A percentile compares a stretch with the other conserved stretches of the same genome.
Evolutionary conservation across 2,888 invertebrate species (phyloP).

Genomic region (Tanytarsus gracilentus): DNA sequence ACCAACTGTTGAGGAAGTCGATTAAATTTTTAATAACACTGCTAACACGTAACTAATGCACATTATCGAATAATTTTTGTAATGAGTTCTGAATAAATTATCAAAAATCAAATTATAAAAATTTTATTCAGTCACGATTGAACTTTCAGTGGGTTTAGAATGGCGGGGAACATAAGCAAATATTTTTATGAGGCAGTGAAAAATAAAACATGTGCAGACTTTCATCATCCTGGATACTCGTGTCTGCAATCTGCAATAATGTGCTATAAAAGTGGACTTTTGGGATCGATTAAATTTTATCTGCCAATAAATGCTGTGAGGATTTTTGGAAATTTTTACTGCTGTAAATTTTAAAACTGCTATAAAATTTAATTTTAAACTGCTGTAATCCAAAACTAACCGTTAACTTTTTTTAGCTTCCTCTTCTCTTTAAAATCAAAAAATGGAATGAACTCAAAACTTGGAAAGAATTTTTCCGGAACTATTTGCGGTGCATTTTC

Average conservation of each 20-base stretch:
- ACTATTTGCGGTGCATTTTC: not conserved
- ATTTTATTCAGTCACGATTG: not conserved
- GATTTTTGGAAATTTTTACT: not conserved
- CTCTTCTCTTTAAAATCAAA: conserved; percentile 9
- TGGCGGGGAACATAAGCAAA: conserved; percentile 6
- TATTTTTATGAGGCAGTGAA: not conserved
- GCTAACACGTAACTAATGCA: not conserved
- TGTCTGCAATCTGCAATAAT: not conserved
- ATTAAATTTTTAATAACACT: conserved; percentile 41
- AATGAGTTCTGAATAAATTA: not conserved
- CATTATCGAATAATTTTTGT: not conserved
- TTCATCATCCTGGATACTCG: conserved; percentile 1
- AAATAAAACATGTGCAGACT: conserved; percentile 8
- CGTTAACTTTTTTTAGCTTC: not conserved
- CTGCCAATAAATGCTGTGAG: not conserved
- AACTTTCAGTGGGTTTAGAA: not conserved
- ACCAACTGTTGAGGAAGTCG: conserved; percentile 64
- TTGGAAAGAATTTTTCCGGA: conserved; percentile 16
- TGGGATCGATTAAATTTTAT: conserved; percentile 5
- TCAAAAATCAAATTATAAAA: not conserved
- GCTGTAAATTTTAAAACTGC: not conserved
- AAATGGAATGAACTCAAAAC: not conserved
- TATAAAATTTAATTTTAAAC: not conserved
- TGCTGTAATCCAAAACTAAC: too few species aligned
- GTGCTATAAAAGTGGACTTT: not conserved